Conservation (phyloP, 1,140 invertebrate genomes). For the Caenorhabditis tropicalis region DNA sequence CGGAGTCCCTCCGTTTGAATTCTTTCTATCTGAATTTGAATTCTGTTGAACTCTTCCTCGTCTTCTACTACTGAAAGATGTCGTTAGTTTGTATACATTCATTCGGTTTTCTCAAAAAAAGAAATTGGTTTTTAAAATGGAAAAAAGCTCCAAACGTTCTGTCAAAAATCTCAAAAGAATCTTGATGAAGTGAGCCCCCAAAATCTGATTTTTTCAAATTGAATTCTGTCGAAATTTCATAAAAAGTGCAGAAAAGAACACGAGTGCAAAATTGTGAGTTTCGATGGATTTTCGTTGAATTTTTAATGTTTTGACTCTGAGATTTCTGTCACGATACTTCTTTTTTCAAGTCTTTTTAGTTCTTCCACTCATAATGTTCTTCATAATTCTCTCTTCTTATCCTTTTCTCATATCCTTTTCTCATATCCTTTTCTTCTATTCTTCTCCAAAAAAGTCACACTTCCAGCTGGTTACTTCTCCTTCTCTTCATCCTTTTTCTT, state of each 20-base stretch:
- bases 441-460: background rate
- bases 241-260: background rate
- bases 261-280: background rate
- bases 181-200: background rate
- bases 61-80: too few species aligned
- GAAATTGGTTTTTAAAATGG: background rate
- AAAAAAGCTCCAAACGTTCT: background rate
- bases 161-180: background rate
- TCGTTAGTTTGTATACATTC: too few species aligned
- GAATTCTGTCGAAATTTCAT: background rate
- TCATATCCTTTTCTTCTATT: background rate
- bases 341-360: too few species aligned
- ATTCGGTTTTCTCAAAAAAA: too few species aligned
- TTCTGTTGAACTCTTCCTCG: too few species aligned
- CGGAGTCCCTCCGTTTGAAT: background rate
- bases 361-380: background rate
- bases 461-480: slow-evolving; percentile 21
- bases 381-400: background rate
- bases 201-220: background rate
- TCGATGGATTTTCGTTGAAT: background rate
- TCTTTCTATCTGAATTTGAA: too few species aligned
- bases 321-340: too few species aligned
- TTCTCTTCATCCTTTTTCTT: background rate
- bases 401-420: background rate
- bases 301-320: background rate